Percentiles rank a stretch among this genome's conserved stretches.
These are phyloP conservation scores for Pteropus alecto DNA, from an alignment of 2,113 vertebrate species.

Conservation along the genomic window DNA sequence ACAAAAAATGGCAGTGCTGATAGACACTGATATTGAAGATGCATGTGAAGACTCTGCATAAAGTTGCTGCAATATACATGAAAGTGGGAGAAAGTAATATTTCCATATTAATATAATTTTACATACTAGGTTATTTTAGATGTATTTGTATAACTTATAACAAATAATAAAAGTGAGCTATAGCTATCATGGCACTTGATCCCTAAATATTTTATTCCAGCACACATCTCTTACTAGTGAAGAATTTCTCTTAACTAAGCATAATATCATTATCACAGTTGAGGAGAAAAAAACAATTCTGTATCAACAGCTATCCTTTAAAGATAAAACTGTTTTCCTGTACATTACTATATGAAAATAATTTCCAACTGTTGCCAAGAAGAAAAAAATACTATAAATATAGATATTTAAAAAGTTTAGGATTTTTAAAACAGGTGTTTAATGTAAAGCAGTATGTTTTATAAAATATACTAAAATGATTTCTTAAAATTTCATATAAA, in stretches of 20 bases:
- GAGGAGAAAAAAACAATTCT: not conserved
- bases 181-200: not conserved
- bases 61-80: not conserved
- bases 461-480: slow-evolving; percentile 33
- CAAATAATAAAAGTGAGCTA: not conserved
- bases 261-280: not conserved
- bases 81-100: not conserved
- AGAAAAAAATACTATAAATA: not conserved
- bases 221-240: not conserved
- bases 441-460: not conserved
- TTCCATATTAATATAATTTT: not conserved
- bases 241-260: not conserved
- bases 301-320: not conserved
- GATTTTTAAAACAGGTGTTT: not conserved
- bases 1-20: not conserved
- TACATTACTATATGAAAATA: not conserved
- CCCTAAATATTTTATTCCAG: not conserved
- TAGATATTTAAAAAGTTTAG: not conserved
- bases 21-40: not conserved
- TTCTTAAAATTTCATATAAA: slow-evolving; percentile 15
- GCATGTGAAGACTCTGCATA: not conserved
- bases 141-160: not conserved
- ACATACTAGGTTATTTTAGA: not conserved
- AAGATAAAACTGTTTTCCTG: not conserved
- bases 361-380: not conserved